These are phyloP conservation scores for Euspilapteryx auroguttella DNA, from an alignment of 2,888 invertebrate genomes.

Conservation along the genomic window DNA sequence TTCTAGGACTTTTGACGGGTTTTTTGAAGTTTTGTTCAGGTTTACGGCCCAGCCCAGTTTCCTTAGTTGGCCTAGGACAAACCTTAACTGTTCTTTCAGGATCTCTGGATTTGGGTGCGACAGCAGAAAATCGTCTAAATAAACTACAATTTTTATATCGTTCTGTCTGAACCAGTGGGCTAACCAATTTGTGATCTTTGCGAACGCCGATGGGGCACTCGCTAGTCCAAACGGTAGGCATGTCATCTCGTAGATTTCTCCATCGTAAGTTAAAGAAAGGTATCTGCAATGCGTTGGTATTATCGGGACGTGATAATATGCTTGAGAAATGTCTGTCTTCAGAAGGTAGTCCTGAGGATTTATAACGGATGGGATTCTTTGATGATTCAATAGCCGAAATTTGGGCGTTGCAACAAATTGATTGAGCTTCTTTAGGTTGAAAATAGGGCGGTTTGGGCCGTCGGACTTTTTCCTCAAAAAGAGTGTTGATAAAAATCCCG, in stretches of 20 bases:
- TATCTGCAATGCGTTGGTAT: constrained; percentile 7
- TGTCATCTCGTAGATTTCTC: constrained; percentile 8
- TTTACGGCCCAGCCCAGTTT: constrained; percentile 5
- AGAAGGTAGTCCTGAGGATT: constrained; percentile 6
- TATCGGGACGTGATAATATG: constrained; percentile 9
- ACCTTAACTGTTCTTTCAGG: constrained; percentile 3
- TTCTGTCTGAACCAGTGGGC: neutral
- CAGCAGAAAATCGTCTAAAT: constrained; percentile 1
- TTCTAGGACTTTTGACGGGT: constrained; percentile 2
- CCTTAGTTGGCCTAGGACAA: constrained; percentile 5
- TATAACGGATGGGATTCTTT: constrained; percentile 6
- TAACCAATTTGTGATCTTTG: constrained; percentile 1
- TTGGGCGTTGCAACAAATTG: constrained; percentile 5
- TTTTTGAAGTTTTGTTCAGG: constrained; percentile 1
- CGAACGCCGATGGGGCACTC: neutral
- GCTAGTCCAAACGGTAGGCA: constrained; percentile 10
- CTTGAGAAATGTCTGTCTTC: constrained; percentile 8
- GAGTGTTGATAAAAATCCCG: constrained; percentile 2
- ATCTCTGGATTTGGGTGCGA: neutral
- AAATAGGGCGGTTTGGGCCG: constrained; percentile 5
- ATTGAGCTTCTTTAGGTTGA: constrained; percentile 7
- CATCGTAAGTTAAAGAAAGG: constrained; percentile 7
- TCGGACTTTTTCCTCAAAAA: constrained; percentile 5
- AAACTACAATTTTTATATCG: constrained; percentile 2
- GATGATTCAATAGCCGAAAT: constrained; percentile 8